phyloP scores from a whole-genome alignment of 1,140 invertebrate species.

The Octopus bimaculoides region DNA sequence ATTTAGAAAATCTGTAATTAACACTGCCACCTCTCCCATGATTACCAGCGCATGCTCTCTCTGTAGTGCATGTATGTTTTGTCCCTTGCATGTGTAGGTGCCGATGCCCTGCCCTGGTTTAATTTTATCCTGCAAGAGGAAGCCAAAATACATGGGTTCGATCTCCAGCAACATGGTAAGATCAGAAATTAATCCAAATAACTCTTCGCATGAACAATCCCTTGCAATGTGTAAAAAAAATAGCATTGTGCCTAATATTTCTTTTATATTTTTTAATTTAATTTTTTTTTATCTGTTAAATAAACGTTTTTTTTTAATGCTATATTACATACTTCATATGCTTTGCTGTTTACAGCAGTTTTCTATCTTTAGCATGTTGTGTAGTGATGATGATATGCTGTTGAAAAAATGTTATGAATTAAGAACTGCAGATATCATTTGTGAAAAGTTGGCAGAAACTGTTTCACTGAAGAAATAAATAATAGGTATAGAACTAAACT shows the following conservation, averaged over 20 bases:
- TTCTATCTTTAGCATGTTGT: too few relatives aligned
- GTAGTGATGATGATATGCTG: too few relatives aligned
- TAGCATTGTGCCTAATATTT: background rate
- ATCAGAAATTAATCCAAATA: background rate
- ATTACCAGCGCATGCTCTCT: background rate
- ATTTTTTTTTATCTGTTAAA: background rate
- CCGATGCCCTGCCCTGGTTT: constrained; percentile 36
- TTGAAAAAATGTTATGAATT: too few relatives aligned
- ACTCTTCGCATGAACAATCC: background rate
- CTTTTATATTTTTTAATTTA: background rate
- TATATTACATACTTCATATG: too few relatives aligned
- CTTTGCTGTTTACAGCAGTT: too few relatives aligned
- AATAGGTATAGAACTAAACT: too few relatives aligned
- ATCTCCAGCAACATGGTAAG: constrained; percentile 40
- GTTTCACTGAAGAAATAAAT: too few relatives aligned
- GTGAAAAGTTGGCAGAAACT: too few relatives aligned
- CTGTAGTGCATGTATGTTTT: constrained; percentile 23
- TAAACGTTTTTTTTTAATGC: background rate
- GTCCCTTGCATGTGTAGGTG: constrained; percentile 34
- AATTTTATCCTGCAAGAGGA: constrained; percentile 35
- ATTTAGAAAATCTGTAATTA: too few relatives aligned
- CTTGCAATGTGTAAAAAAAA: background rate
- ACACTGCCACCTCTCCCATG: too few relatives aligned
- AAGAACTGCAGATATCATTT: too few relatives aligned
- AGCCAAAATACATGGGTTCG: constrained; percentile 34